Conservation (phyloP, 2,113 vertebrate genomes). For the Charadrius vociferus region DNA sequence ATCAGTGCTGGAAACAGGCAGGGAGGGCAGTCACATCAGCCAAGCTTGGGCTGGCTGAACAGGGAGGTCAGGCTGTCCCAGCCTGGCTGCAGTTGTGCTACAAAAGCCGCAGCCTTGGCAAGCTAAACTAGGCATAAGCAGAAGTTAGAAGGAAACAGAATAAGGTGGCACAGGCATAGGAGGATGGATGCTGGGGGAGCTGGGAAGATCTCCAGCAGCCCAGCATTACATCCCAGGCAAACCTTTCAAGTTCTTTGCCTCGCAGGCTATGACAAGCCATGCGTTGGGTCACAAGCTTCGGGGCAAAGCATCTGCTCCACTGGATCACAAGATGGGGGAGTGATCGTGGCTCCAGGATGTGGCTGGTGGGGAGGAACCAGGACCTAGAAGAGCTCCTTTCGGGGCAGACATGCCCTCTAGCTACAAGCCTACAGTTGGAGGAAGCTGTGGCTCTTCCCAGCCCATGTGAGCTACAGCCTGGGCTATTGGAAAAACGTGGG, state of each 20-base stretch:
- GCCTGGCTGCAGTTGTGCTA: background rate
- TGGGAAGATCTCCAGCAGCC: background rate
- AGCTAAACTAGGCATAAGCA: background rate
- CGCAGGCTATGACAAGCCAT: background rate
- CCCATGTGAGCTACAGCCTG: background rate
- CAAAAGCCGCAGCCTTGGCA: background rate
- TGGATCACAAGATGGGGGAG: background rate
- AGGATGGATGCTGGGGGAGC: background rate
- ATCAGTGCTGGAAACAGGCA: background rate
- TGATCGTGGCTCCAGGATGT: background rate
- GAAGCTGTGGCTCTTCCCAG: background rate
- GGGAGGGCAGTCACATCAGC: background rate
- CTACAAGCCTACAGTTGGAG: background rate
- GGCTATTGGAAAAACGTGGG: background rate
- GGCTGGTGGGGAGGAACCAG: background rate
- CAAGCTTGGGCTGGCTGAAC: background rate
- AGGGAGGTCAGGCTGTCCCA: background rate
- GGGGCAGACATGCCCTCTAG: background rate
- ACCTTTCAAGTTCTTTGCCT: conserved; percentile 36
- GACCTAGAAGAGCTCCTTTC: background rate
- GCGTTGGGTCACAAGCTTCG: background rate
- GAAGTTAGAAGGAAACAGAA: background rate
- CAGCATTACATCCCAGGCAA: background rate
- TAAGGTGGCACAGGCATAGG: background rate
- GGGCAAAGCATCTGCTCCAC: background rate